phyloP scores from a whole-genome alignment of 2,888 invertebrate genomes.

The Griposia aprilina region DNA sequence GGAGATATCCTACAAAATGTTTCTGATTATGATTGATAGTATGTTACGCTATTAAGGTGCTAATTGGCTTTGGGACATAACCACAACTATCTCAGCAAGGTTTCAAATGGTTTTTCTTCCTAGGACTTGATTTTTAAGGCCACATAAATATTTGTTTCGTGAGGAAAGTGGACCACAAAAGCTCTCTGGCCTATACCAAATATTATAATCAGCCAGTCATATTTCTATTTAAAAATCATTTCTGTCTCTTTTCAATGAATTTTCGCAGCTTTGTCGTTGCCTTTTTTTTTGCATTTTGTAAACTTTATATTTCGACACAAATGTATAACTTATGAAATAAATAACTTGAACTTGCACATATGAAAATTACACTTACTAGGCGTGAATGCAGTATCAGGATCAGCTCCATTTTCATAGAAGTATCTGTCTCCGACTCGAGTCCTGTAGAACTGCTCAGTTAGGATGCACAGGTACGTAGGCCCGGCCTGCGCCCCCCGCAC shows the following conservation, averaged over 20 bases:
- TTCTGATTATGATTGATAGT: too few relatives aligned
- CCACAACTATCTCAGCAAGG: neutral
- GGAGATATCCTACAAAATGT: too few relatives aligned
- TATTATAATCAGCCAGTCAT: neutral
- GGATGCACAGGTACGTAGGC: constrained; percentile 96
- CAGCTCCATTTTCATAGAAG: constrained; percentile 94
- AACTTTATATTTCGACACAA: neutral
- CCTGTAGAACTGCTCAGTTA: constrained; percentile 96
- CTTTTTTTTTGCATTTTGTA: neutral
- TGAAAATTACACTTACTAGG: constrained; percentile 84
- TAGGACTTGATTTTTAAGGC: neutral
- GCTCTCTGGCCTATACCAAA: neutral
- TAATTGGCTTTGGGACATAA: neutral
- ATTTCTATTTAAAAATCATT: neutral
- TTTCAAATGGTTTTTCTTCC: neutral
- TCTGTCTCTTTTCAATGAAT: neutral
- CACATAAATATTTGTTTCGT: neutral
- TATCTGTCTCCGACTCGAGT: constrained; percentile 96
- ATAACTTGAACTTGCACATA: neutral
- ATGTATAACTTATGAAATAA: neutral
- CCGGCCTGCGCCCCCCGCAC: constrained; percentile 95
- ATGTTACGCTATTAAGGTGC: too few relatives aligned
- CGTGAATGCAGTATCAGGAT: constrained; percentile 91
- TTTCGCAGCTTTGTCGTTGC: neutral
- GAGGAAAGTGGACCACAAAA: neutral